Evolutionary conservation across 30 jellyfish, hydroid and myxozoan genomes (phyloP).

Genomic region (Mastigias papua): DNA sequence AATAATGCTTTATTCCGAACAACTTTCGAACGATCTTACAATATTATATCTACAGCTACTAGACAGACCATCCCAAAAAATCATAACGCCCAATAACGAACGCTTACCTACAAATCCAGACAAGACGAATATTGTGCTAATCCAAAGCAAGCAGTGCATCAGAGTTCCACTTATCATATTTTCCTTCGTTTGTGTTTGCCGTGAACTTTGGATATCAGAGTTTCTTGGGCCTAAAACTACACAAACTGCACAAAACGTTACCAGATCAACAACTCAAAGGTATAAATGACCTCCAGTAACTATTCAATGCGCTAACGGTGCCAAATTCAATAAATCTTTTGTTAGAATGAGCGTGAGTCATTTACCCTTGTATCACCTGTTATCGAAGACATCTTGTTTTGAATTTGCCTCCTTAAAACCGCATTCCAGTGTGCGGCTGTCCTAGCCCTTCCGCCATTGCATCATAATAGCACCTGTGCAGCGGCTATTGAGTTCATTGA

Average conservation of each 20-base stretch:
- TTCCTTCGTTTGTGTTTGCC: neutral
- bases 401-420: conserved; percentile 9
- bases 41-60: no score
- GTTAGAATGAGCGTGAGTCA: neutral
- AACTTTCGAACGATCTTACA: no score
- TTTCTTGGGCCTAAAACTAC: neutral
- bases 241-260: neutral
- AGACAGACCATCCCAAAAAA: no score
- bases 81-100: no score
- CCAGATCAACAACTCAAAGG: neutral
- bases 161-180: neutral
- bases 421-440: neutral
- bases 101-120: neutral
- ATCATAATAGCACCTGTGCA: neutral
- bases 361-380: neutral
- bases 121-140: neutral
- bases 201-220: neutral
- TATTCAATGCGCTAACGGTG: neutral
- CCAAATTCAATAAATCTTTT: neutral
- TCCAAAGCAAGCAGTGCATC: neutral
- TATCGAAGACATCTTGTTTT: neutral
- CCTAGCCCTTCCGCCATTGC: conserved; percentile 1
- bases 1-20: no score
- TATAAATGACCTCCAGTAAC: neutral
- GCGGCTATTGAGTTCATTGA: neutral